These are phyloP conservation scores for Tetragonula clypearis DNA, from an alignment of 1,140 invertebrate species.

Conservation along the genomic window DNA sequence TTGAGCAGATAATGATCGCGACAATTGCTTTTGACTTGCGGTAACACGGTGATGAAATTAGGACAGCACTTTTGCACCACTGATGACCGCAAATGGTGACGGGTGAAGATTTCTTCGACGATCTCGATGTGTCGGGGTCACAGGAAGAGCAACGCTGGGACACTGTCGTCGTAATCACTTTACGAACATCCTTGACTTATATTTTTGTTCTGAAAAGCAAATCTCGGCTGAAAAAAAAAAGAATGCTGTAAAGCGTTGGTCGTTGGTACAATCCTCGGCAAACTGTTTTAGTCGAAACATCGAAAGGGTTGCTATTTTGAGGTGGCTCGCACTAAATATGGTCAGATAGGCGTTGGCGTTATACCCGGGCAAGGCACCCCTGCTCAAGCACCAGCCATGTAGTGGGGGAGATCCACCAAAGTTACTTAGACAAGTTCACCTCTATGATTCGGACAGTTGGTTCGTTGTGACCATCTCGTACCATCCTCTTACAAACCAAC, in stretches of 20 bases:
- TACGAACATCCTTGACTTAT: conserved; percentile 60
- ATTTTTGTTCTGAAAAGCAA: conserved; percentile 52
- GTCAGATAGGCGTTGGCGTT: conserved; percentile 78
- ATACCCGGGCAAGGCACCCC: conserved; percentile 74
- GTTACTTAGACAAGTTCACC: conserved; percentile 81
- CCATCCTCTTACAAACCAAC: conserved; percentile 72
- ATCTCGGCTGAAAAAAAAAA: conserved; percentile 7
- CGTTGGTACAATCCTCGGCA: conserved; percentile 58
- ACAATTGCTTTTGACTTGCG: not conserved
- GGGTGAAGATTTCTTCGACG: not conserved
- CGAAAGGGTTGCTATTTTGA: conserved; percentile 77
- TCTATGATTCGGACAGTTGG: conserved; percentile 80
- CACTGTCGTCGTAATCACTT: not conserved
- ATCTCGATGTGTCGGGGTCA: not conserved
- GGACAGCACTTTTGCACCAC: not conserved
- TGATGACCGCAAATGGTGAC: not conserved
- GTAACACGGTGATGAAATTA: not conserved
- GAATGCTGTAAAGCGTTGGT: conserved; percentile 24
- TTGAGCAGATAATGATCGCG: not conserved
- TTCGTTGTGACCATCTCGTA: conserved; percentile 80
- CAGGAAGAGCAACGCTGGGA: not conserved
- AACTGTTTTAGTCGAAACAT: conserved; percentile 77
- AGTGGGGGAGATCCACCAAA: conserved; percentile 77
- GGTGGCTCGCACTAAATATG: conserved; percentile 81
- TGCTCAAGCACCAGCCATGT: conserved; percentile 62